phyloP scores from a whole-genome alignment of 2,797 vertebrate genomes.

The Gouania willdenowi region DNA sequence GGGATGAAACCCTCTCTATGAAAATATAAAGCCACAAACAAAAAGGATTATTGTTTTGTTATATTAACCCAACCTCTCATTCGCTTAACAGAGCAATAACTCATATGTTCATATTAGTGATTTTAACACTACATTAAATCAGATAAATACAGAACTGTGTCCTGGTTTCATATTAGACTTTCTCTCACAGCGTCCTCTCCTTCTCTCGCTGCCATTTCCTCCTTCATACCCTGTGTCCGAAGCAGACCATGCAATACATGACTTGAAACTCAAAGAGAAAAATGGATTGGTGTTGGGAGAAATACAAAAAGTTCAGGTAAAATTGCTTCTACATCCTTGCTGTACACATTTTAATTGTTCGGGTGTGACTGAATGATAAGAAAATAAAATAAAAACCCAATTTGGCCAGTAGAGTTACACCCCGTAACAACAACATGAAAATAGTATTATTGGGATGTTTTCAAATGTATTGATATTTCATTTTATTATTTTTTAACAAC shows the following conservation, averaged over 20 bases:
- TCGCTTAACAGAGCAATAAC: slow-evolving; percentile 8
- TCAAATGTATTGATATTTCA: too few species aligned
- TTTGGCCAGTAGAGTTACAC: too few species aligned
- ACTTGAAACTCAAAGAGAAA: slow-evolving; percentile 3
- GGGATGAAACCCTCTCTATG: not conserved
- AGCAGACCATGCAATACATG: slow-evolving; percentile 7
- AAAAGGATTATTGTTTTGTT: not conserved
- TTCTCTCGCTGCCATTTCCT: not conserved
- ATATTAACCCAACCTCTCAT: not conserved
- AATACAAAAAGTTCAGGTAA: not conserved
- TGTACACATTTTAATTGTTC: too few species aligned
- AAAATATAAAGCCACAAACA: not conserved
- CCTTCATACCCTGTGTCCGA: slow-evolving; percentile 12
- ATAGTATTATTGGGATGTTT: too few species aligned
- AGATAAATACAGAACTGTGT: slow-evolving; percentile 16
- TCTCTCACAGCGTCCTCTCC: not conserved
- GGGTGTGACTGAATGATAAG: too few species aligned
- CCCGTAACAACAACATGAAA: too few species aligned
- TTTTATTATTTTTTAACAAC: too few species aligned
- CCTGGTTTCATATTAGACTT: slow-evolving; percentile 13
- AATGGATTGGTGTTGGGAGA: slow-evolving; percentile 7
- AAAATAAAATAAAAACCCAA: too few species aligned
- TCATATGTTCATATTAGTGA: slow-evolving; percentile 17
- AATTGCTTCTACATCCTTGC: too few species aligned
- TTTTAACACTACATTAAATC: slow-evolving; percentile 13